Conservation (phyloP, 2,888 invertebrate genomes). For the Stegophylla sp. region DNA sequence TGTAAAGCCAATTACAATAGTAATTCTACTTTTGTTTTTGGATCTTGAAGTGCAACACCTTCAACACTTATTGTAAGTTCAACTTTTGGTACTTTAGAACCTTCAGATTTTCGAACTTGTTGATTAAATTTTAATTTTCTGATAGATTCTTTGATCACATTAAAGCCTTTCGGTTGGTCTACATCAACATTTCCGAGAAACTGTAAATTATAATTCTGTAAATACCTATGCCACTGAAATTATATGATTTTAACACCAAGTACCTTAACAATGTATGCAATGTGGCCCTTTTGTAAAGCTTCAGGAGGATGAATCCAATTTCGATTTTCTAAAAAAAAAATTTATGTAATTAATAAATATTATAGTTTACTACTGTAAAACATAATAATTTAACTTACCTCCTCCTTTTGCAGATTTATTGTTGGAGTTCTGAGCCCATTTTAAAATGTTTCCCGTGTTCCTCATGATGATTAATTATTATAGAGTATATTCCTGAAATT, state of each 20-base stretch:
- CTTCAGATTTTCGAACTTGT: slow-evolving; percentile 87
- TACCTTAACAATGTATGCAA: slow-evolving; percentile 97
- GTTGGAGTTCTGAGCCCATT: slow-evolving; percentile 70
- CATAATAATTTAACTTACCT: slow-evolving; percentile 15
- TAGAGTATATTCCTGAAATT: not conserved
- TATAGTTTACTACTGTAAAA: not conserved
- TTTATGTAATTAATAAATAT: slow-evolving; percentile 45
- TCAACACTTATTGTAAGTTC: slow-evolving; percentile 97
- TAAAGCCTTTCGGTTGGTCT: slow-evolving; percentile 95
- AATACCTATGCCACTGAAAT: slow-evolving; percentile 8
- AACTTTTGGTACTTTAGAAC: slow-evolving; percentile 87
- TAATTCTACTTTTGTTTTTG: slow-evolving; percentile 68
- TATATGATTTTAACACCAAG: not conserved
- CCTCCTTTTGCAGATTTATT: slow-evolving; percentile 65
- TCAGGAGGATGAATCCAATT: slow-evolving; percentile 96
- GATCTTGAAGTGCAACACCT: slow-evolving; percentile 88
- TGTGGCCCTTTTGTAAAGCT: slow-evolving; percentile 90
- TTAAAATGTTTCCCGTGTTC: slow-evolving; percentile 68
- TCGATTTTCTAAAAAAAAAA: slow-evolving; percentile 66
- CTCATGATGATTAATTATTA: slow-evolving; percentile 65
- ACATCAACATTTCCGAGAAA: slow-evolving; percentile 95
- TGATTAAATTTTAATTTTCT: slow-evolving; percentile 93
- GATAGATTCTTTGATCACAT: slow-evolving; percentile 96
- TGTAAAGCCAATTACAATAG: slow-evolving; percentile 34
- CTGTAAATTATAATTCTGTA: slow-evolving; percentile 67